Evolutionary conservation across 2,888 invertebrate genomes (phyloP).

Genomic region (Buathra laborator): DNA sequence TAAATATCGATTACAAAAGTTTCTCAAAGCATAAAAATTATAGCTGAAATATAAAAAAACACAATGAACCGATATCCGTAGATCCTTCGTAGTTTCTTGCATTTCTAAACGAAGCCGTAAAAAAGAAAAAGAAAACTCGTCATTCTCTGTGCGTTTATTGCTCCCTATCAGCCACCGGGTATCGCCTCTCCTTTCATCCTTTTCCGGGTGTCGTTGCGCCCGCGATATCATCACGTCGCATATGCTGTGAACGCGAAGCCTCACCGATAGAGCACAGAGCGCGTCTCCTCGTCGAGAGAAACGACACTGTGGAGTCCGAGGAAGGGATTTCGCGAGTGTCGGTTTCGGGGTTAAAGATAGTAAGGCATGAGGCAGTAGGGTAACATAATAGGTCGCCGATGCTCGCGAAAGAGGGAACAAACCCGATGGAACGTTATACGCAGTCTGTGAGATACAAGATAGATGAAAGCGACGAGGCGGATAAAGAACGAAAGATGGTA

Average conservation of each 20-base stretch:
- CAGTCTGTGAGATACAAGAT: constrained; percentile 32
- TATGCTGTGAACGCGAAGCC: background rate
- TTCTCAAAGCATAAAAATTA: background rate
- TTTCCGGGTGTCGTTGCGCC: constrained; percentile 60
- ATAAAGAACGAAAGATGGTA: constrained; percentile 25
- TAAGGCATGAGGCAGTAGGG: constrained; percentile 76
- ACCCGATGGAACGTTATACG: constrained; percentile 22
- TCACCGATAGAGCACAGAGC: constrained; percentile 17
- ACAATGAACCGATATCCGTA: background rate
- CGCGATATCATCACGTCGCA: constrained; percentile 1
- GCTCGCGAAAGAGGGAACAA: constrained; percentile 7
- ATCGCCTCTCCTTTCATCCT: constrained; percentile 57
- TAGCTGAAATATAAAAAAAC: background rate
- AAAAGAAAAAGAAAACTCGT: background rate
- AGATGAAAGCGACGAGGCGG: constrained; percentile 37
- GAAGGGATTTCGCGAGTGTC: constrained; percentile 71
- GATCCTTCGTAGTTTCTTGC: background rate
- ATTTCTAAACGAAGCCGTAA: background rate
- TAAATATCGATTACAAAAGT: background rate
- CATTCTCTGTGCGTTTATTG: background rate
- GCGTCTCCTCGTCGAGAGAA: constrained; percentile 14
- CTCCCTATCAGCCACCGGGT: background rate
- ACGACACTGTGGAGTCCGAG: constrained; percentile 17
- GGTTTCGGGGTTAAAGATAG: constrained; percentile 79
- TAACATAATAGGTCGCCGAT: constrained; percentile 77